These are phyloP conservation scores for Nomada flava DNA, from an alignment of 2,888 invertebrate genomes.

Conservation along the genomic window DNA sequence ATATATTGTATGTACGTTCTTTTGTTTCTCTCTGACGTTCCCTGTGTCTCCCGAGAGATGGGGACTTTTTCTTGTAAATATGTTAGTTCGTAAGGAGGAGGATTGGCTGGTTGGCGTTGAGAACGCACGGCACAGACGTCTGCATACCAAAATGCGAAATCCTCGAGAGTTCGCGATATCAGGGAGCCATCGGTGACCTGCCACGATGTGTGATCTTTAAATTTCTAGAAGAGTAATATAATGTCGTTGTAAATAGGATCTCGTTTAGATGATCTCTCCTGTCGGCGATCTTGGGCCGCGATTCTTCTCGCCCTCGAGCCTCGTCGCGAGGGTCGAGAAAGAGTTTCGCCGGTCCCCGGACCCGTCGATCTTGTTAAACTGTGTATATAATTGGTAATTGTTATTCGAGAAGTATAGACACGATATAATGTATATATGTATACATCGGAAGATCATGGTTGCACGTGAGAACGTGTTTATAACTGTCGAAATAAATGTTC, in stretches of 20 bases:
- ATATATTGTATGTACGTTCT: slow-evolving; percentile 11
- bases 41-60: background rate
- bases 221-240: slow-evolving; percentile 39
- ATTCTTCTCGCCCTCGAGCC: background rate
- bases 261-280: slow-evolving; percentile 54
- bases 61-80: slow-evolving; percentile 9
- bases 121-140: slow-evolving; percentile 6
- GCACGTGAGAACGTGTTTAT: slow-evolving; percentile 36
- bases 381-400: slow-evolving; percentile 54
- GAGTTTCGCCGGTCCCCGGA: background rate
- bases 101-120: background rate
- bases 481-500: slow-evolving; percentile 76
- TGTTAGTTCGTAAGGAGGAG: background rate
- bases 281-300: slow-evolving; percentile 17
- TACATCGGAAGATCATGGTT: slow-evolving; percentile 23
- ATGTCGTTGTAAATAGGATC: slow-evolving; percentile 40
- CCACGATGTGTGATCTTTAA: slow-evolving; percentile 24
- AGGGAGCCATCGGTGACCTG: background rate
- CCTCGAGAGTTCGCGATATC: no score
- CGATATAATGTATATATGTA: slow-evolving; percentile 50
- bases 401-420: slow-evolving; percentile 57
- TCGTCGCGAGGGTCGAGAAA: background rate
- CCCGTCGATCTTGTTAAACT: slow-evolving; percentile 34
- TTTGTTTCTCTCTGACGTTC: background rate
- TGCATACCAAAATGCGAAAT: slow-evolving; percentile 34